Conservation (phyloP, 35 echinoderm and acorn worm genomes). For the Diadema setosum region DNA sequence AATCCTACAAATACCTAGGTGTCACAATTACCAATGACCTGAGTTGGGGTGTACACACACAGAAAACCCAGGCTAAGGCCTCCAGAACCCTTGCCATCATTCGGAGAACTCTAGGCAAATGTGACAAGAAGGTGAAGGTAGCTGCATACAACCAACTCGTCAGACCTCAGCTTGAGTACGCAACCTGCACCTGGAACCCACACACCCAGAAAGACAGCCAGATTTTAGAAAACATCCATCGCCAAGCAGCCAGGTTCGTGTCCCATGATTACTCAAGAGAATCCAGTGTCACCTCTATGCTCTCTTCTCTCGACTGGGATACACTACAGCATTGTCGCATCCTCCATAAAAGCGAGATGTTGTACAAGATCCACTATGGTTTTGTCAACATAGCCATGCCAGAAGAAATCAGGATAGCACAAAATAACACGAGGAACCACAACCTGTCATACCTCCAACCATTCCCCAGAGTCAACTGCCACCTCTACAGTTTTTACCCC, state of each 20-base stretch:
- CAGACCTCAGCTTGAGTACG: conserved; percentile 40
- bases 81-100: neutral
- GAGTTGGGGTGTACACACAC: neutral
- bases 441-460: neutral
- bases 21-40: conserved; percentile 34
- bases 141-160: conserved; percentile 13
- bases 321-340: neutral
- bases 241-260: conserved; percentile 34
- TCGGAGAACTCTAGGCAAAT: conserved; percentile 11
- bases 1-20: conserved; percentile 17
- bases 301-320: conserved; percentile 15
- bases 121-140: conserved; percentile 22
- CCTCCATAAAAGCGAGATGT: neutral
- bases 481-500: neutral
- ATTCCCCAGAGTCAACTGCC: neutral
- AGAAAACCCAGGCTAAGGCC: neutral
- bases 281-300: neutral
- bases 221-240: neutral
- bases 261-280: neutral
- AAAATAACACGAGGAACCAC: neutral
- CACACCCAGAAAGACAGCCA: neutral
- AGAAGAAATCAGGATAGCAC: too few relatives aligned
- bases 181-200: conserved; percentile 14
- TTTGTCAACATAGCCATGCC: neutral
- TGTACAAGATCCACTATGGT: conserved; percentile 18